Evolutionary conservation across 2,113 vertebrate species (phyloP).

Genomic region (Menura novaehollandiae): DNA sequence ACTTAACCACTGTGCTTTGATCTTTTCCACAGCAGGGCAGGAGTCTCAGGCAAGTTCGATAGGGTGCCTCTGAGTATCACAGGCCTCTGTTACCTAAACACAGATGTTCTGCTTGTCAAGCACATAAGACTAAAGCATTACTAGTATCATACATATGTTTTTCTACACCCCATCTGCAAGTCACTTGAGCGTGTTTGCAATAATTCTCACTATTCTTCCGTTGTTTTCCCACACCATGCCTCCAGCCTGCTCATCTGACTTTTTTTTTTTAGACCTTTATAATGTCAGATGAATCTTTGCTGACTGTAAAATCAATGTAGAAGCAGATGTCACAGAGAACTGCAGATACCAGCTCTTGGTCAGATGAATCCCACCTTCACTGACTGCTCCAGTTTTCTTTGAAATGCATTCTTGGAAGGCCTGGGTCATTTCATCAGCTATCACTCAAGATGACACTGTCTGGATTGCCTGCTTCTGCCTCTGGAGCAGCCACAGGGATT

Average conservation of each 20-base stretch:
- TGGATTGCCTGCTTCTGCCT: not conserved
- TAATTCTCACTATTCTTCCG: not conserved
- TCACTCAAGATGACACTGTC: not conserved
- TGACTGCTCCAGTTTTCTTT: not conserved
- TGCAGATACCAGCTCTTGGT: not conserved
- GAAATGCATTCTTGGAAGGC: not conserved
- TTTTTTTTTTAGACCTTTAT: not conserved
- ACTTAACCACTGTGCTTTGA: not conserved
- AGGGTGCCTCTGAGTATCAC: not conserved
- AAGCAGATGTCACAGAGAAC: not conserved
- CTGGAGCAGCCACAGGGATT: not conserved
- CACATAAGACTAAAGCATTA: not conserved
- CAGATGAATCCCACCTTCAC: not conserved
- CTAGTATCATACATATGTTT: not conserved
- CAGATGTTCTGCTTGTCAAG: not conserved
- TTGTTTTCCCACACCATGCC: rapidly evolving
- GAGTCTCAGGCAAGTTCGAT: not conserved
- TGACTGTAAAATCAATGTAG: not conserved
- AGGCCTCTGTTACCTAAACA: not conserved
- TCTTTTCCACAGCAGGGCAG: not conserved
- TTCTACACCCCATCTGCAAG: not conserved
- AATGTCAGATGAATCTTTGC: not conserved
- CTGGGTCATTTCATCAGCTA: not conserved
- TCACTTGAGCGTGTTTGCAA: not conserved
- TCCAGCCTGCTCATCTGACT: not conserved